Percentiles rank a stretch among this genome's conserved stretches.
Conservation (phyloP, 1,140 invertebrate species). For the Calephelis nemesis region DNA sequence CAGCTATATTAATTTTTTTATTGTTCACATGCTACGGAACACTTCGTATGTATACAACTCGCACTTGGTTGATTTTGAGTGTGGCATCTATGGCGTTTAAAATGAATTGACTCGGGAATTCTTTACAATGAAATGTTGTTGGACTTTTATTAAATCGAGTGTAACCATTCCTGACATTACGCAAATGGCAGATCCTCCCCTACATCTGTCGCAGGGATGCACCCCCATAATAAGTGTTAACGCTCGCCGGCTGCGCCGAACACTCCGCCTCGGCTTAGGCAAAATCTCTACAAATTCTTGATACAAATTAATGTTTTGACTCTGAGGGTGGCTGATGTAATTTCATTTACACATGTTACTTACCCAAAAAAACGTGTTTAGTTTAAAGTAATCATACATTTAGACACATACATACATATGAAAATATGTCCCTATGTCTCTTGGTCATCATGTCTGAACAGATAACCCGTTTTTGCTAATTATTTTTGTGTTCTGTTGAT, state of each 20-base stretch:
- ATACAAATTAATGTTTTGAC: constrained; percentile 75
- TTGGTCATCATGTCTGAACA: too few species aligned
- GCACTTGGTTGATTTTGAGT: constrained; percentile 73
- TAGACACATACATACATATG: too few species aligned
- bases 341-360: constrained; percentile 65
- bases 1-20: too few species aligned
- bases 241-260: constrained; percentile 74
- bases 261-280: constrained; percentile 65
- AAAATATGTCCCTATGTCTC: too few species aligned
- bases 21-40: too few species aligned
- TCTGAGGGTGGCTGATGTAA: constrained; percentile 65
- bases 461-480: too few species aligned
- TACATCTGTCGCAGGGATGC: constrained; percentile 77
- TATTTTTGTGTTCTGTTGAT: too few species aligned
- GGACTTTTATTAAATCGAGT: constrained; percentile 79
- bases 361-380: constrained; percentile 29
- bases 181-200: constrained; percentile 76
- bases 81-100: constrained; percentile 72
- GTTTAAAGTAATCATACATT: too few species aligned
- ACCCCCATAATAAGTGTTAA: constrained; percentile 79
- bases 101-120: constrained; percentile 78
- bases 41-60: constrained; percentile 69
- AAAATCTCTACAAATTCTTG: constrained; percentile 79
- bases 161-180: constrained; percentile 77
- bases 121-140: constrained; percentile 75